Conservation (phyloP, 2,888 invertebrate genomes). For the Willowsia nigromaculata region DNA sequence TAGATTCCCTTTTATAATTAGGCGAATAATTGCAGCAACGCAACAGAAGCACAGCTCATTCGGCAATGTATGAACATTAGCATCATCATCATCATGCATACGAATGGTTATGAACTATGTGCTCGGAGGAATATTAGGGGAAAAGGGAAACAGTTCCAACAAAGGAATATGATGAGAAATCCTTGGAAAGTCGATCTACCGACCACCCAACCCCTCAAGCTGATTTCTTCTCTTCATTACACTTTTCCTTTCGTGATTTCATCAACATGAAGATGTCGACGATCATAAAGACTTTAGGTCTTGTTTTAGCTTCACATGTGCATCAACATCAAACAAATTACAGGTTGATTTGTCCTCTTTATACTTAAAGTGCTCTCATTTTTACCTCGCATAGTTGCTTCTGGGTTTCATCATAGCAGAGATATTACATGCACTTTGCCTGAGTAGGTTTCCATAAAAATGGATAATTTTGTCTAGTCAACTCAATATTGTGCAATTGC, state of each 20-base stretch:
- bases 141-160: constrained; percentile 65
- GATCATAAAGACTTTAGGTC: not conserved
- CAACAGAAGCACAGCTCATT: not conserved
- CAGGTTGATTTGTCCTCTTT: not conserved
- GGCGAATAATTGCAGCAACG: constrained; percentile 71
- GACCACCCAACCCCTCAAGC: constrained; percentile 64
- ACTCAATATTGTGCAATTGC: too few relatives aligned
- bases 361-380: not conserved
- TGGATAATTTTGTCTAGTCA: not conserved
- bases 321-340: not conserved
- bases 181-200: constrained; percentile 46
- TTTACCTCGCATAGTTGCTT: not conserved
- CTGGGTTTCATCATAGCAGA: not conserved
- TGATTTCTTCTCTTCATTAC: constrained; percentile 66
- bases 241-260: constrained; percentile 18
- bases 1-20: constrained; percentile 70
- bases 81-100: not conserved
- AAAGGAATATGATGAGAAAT: constrained; percentile 42
- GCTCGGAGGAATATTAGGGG: constrained; percentile 13
- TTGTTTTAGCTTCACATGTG: too few relatives aligned
- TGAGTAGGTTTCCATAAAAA: not conserved
- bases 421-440: not conserved
- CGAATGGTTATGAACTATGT: not conserved
- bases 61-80: not conserved
- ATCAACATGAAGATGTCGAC: not conserved